These are phyloP conservation scores for Urocyon cinereoargenteus DNA, from an alignment of 2,797 vertebrate genomes.

Conservation along the genomic window DNA sequence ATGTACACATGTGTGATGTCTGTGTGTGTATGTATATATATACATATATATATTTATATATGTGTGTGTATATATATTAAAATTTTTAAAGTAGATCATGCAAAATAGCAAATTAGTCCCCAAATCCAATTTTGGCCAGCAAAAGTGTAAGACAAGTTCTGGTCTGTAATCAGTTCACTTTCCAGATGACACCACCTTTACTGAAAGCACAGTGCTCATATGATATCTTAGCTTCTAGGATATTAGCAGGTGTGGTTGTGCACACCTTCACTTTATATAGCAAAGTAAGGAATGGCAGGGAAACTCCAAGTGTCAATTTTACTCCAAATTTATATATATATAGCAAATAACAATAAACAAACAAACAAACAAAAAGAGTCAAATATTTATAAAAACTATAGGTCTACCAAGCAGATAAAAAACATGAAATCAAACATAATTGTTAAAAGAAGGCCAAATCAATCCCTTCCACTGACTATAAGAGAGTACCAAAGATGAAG, in stretches of 20 bases:
- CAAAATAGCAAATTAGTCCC: background rate
- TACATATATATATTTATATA: too few species aligned
- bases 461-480: background rate
- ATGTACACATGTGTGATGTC: background rate
- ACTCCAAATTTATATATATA: background rate
- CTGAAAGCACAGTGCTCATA: background rate
- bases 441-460: background rate
- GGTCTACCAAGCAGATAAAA: background rate
- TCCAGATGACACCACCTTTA: background rate
- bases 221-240: background rate
- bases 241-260: background rate
- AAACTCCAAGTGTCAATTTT: background rate
- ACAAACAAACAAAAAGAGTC: background rate
- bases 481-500: conserved; percentile 35
- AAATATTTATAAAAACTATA: conserved; percentile 8
- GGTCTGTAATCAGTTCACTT: background rate
- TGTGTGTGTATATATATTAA: background rate
- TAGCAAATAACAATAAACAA: background rate
- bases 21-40: too few species aligned
- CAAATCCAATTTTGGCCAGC: background rate
- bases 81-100: background rate
- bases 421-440: background rate
- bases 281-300: background rate
- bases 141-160: background rate
- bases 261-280: background rate